These are phyloP conservation scores for Caretta caretta DNA, from an alignment of 2,113 vertebrate genomes.

Conservation along the genomic window DNA sequence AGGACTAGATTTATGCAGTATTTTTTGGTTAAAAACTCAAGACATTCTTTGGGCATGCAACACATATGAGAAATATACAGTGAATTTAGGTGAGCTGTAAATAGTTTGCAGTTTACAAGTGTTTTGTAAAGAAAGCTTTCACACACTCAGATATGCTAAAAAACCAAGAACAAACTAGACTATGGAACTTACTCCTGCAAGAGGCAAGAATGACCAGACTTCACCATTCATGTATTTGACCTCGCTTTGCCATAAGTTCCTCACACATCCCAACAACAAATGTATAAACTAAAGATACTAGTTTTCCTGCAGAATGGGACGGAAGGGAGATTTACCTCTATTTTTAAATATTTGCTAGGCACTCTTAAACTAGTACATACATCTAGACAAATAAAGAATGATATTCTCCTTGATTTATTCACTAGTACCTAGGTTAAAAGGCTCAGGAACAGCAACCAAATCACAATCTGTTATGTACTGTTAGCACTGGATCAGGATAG, in stretches of 20 bases:
- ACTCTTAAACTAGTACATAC: background rate
- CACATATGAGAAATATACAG: background rate
- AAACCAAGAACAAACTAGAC: background rate
- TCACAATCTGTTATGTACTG: background rate
- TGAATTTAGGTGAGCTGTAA: background rate
- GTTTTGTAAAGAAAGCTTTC: background rate
- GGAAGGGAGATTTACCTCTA: background rate
- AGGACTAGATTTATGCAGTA: background rate
- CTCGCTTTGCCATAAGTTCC: background rate
- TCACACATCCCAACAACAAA: background rate
- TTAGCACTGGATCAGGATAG: no score
- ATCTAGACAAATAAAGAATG: background rate
- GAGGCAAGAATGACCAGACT: background rate
- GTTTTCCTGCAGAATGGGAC: background rate
- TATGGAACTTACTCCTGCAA: background rate
- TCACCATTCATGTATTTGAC: background rate
- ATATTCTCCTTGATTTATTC: background rate
- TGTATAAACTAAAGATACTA: background rate
- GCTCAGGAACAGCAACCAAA: background rate
- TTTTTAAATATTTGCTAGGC: background rate
- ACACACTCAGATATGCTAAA: background rate
- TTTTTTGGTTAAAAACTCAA: background rate
- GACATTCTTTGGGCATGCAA: background rate
- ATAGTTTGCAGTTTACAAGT: background rate
- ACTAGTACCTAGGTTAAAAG: background rate